Evolutionary conservation across 2,113 vertebrate genomes (phyloP).

Genomic region (Ochotona curzoniae): DNA sequence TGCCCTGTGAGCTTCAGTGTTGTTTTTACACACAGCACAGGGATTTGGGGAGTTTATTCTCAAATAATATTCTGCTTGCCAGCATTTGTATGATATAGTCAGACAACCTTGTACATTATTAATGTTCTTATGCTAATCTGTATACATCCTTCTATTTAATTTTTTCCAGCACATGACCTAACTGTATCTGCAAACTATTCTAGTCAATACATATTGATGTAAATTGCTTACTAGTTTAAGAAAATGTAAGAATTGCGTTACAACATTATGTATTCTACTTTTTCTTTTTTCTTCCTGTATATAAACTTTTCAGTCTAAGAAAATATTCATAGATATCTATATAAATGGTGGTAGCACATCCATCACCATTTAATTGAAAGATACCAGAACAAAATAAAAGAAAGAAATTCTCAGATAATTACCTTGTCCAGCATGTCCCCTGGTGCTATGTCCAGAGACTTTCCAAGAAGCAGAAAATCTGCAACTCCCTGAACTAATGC

Average conservation of each 20-base stretch:
- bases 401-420: constrained; percentile 47
- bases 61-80: not conserved
- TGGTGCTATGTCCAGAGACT: constrained; percentile 92
- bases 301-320: constrained; percentile 16
- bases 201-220: not conserved
- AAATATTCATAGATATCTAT: not conserved
- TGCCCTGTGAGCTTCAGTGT: not conserved
- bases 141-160: not conserved
- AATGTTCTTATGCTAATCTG: constrained; percentile 11
- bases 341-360: not conserved
- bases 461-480: constrained; percentile 95
- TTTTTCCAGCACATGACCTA: not conserved
- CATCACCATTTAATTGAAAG: constrained; percentile 13
- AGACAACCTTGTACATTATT: not conserved
- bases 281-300: not conserved
- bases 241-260: not conserved
- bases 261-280: not conserved
- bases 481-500: constrained; percentile 92
- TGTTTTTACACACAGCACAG: not conserved
- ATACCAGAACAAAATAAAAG: not conserved
- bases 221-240: not conserved
- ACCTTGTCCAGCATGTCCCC: constrained; percentile 98
- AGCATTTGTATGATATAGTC: not conserved
- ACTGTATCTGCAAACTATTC: not conserved
- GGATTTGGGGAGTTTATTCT: not conserved